Conservation (phyloP, 2,888 invertebrate species). For the Lithophane socia region DNA sequence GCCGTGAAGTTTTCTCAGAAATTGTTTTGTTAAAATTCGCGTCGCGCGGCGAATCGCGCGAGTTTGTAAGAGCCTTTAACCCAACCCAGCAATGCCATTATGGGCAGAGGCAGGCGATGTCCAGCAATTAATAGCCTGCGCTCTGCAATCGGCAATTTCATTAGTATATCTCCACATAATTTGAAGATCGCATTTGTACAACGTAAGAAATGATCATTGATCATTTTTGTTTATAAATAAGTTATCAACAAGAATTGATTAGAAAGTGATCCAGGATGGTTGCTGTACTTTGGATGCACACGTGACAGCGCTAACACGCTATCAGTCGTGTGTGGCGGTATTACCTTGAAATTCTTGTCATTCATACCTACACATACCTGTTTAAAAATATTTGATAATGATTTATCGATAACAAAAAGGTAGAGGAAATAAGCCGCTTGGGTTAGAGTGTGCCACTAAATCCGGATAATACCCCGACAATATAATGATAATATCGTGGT, state of each 20-base stretch:
- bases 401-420: conserved; percentile 25
- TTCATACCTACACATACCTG: conserved; percentile 12
- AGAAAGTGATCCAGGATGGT: neutral
- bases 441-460: conserved; percentile 26
- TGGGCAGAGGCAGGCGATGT: neutral
- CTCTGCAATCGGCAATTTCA: neutral
- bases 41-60: no score
- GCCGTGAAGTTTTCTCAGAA: no score
- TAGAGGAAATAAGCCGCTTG: conserved; percentile 41
- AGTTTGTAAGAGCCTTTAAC: no score
- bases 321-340: neutral
- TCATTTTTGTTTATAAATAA: neutral
- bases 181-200: neutral
- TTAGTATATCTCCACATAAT: neutral
- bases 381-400: conserved; percentile 22
- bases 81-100: neutral
- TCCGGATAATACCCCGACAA: conserved; percentile 15
- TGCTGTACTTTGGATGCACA: neutral
- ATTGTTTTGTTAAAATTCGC: no score
- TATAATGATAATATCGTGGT: conserved; percentile 11
- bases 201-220: neutral
- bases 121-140: neutral
- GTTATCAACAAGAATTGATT: neutral
- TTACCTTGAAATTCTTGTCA: conserved; percentile 17
- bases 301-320: neutral